Percentiles rank a stretch among this genome's conserved stretches.
These are phyloP conservation scores for Sparus aurata DNA, from an alignment of 2,797 vertebrate species.

Conservation along the genomic window DNA sequence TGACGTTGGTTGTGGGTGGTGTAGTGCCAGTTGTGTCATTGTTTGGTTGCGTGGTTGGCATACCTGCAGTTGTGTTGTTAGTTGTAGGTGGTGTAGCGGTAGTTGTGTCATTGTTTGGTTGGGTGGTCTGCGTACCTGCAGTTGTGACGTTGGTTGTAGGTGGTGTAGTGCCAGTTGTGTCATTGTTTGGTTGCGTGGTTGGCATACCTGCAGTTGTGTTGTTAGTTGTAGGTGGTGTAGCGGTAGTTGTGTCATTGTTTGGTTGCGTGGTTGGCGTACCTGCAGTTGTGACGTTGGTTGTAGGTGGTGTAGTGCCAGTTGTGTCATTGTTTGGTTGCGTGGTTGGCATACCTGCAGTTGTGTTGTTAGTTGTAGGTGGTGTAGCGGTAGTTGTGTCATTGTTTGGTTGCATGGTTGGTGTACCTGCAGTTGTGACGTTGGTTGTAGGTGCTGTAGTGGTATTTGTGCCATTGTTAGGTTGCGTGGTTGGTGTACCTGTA, in stretches of 20 bases:
- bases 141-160: slow-evolving; percentile 20
- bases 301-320: too few species aligned
- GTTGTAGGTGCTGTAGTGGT: neutral
- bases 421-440: neutral
- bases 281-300: neutral
- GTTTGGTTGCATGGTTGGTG: neutral
- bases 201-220: neutral
- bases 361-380: neutral
- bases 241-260: too few species aligned
- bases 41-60: neutral
- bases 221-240: too few species aligned
- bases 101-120: neutral
- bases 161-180: neutral
- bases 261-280: neutral
- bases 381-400: neutral
- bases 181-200: neutral
- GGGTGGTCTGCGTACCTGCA: neutral
- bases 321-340: too few species aligned
- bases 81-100: neutral
- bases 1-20: rapidly evolving
- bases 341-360: neutral
- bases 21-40: neutral
- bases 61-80: neutral
- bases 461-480: neutral
- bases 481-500: neutral